Percentiles rank a stretch among this genome's conserved stretches.
Conservation (phyloP, 2,888 invertebrate genomes). For the Xestia c-nigrum region DNA sequence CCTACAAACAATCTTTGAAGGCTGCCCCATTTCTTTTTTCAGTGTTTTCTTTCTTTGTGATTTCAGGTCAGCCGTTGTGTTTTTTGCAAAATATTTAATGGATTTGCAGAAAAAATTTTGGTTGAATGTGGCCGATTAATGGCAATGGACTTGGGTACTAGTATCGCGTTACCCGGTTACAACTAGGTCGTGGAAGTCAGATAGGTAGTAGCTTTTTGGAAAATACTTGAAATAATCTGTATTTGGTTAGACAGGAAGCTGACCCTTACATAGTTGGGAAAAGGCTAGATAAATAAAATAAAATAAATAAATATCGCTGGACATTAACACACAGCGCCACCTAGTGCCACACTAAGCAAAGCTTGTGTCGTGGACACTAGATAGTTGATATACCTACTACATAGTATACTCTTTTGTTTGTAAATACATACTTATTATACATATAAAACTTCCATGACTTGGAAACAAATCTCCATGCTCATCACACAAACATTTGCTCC, state of each 20-base stretch:
- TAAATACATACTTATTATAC: no score
- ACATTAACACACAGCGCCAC: no score
- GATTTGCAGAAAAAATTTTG: neutral
- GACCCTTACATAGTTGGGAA: neutral
- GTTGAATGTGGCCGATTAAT: neutral
- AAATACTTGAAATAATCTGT: neutral
- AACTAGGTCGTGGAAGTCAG: neutral
- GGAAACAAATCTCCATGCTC: no score
- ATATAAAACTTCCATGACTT: no score
- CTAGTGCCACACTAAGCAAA: no score
- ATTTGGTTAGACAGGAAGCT: neutral
- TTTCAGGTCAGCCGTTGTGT: neutral
- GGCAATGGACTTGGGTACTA: neutral
- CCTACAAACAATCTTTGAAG: conserved; percentile 26
- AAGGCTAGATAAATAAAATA: neutral
- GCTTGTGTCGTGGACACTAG: no score
- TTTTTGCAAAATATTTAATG: neutral
- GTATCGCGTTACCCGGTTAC: neutral
- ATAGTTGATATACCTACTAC: no score
- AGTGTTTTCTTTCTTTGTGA: neutral
- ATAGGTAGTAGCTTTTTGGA: neutral
- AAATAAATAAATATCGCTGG: no score
- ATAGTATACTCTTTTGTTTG: no score
- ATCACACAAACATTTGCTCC: no score
- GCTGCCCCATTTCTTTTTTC: conserved; percentile 24